A percentile compares a stretch with the other conserved stretches of the same genome.
Conservation (phyloP, 2,888 invertebrate species). For the Steinernema hermaphroditum region DNA sequence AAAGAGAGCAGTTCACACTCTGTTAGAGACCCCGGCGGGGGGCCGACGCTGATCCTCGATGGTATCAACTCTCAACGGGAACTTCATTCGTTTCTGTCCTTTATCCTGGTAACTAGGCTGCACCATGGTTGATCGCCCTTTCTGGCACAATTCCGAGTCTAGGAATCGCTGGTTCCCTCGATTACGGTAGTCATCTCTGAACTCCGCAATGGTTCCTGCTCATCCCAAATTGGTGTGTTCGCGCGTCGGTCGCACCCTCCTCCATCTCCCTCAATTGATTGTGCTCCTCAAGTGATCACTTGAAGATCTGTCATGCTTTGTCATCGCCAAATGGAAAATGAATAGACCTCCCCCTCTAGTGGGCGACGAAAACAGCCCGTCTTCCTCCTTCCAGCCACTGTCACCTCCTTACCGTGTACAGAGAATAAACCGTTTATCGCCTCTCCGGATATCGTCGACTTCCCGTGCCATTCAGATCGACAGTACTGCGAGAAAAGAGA, state of each 20-base stretch:
- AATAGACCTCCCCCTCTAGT: conserved; percentile 6
- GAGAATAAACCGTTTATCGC: neutral
- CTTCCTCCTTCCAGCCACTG: conserved; percentile 6
- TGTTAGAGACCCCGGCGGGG: neutral
- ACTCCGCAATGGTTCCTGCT: neutral
- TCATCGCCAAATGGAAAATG: conserved; percentile 20
- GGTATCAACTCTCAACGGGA: too few relatives aligned
- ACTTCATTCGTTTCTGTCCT: too few relatives aligned
- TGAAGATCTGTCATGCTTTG: conserved; percentile 23
- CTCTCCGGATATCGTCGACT: neutral
- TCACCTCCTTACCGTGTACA: neutral
- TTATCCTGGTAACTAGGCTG: too few relatives aligned
- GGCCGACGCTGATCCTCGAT: too few relatives aligned
- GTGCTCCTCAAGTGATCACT: conserved; percentile 13
- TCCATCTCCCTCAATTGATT: neutral
- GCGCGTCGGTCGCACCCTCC: neutral
- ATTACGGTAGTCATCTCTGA: too few relatives aligned
- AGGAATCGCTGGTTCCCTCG: too few relatives aligned
- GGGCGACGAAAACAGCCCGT: conserved; percentile 5
- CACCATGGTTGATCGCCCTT: too few relatives aligned
- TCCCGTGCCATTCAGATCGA: neutral
- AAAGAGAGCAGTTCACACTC: conserved; percentile 17
- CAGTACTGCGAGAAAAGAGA: too few relatives aligned
- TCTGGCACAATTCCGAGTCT: too few relatives aligned
- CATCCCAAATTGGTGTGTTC: conserved; percentile 17